A percentile compares a stretch with the other conserved stretches of the same genome.
Evolutionary conservation across 1,140 invertebrate species (phyloP).

Genomic region (Drosophila chauvacae): DNA sequence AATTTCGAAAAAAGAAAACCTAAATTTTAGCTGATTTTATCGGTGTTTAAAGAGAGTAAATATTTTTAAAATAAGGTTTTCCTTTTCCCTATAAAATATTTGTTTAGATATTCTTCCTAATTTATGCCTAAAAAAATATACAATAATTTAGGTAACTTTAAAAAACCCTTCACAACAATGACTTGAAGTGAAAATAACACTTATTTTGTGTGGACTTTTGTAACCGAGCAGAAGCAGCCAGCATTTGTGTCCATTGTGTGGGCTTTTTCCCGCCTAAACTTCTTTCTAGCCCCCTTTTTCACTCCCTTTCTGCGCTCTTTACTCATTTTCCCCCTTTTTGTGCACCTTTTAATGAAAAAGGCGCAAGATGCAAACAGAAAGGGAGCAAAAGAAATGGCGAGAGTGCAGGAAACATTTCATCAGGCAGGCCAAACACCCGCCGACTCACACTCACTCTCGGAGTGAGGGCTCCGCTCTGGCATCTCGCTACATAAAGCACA

Average conservation of each 20-base stretch:
- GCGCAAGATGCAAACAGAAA: conserved; percentile 58
- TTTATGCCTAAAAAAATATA: no score
- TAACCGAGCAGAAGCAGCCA: not conserved
- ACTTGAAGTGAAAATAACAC: not conserved
- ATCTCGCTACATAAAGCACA: conserved; percentile 79
- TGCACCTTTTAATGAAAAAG: conserved; percentile 54
- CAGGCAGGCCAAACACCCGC: conserved; percentile 44
- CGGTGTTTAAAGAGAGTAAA: no score
- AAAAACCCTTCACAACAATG: not conserved
- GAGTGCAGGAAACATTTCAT: conserved; percentile 81
- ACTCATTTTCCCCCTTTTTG: conserved; percentile 7
- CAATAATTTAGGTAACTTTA: no score
- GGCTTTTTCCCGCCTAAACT: conserved; percentile 15
- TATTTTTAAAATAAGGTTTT: not conserved
- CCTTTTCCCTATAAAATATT: not conserved
- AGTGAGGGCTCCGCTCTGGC: not conserved
- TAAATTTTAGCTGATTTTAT: no score
- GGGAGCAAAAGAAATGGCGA: conserved; percentile 51
- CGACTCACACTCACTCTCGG: not conserved
- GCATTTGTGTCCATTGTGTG: conserved; percentile 19
- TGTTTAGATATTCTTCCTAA: no score
- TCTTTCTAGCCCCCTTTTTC: not conserved
- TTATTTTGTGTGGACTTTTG: conserved; percentile 2
- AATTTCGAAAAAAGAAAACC: not conserved
- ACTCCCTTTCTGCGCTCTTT: not conserved